Evolutionary conservation across 1,140 invertebrate genomes (phyloP), one percentile per base, ranked within the genome.

Genomic region (Tetramorium alpestre): DNA sequence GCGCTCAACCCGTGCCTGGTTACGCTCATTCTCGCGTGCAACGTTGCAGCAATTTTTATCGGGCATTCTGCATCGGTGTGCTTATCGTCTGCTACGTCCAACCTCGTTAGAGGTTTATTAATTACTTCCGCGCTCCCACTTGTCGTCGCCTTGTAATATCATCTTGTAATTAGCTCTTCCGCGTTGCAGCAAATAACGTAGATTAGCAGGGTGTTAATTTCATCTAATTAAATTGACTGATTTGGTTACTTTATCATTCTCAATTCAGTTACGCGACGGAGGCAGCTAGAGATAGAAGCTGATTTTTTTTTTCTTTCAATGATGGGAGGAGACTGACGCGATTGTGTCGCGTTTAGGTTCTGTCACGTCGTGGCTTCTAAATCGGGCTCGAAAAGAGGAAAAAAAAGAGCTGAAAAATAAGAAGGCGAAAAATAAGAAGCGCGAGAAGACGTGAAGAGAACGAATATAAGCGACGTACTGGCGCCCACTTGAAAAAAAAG

Each of bases 11-110:
- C 54, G 25, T 33, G 67, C 65, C 56, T 38, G 67, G 41, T 16
- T 73, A 25, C 54, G 77, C 33, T 80, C 33, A 33, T 69, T 69
- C 62, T 54, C 28, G 62, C 77, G 80, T 84, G 69, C 80, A 49
- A 75, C 28, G 67, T 62, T 62, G 69, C 25, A 60, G 69, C 41
- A 84, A 84, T 84, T 73, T 84, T 84, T 84, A 84, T 84, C 80
- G 69, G 41, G 28, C 69, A 75, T 84, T 75, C 41, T 84, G 49
- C 38, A 84, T 84, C 67, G 38, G 22, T 33, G 67, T 62, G 54
- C 54, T 73, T 73, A 75, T 75, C 80, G 18, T 47, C 56, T 18
- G 25, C 54, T 8, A 62, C 44, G 80, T 84, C n/a, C 54, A 60
- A 38, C 41, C 69, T 84, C 51, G 80, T 84, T 84, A 84, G 25